Percentiles rank a stretch among this genome's conserved stretches.
These are phyloP conservation scores for Catharus ustulatus DNA, from an alignment of 2,797 vertebrate genomes.

Conservation along the genomic window DNA sequence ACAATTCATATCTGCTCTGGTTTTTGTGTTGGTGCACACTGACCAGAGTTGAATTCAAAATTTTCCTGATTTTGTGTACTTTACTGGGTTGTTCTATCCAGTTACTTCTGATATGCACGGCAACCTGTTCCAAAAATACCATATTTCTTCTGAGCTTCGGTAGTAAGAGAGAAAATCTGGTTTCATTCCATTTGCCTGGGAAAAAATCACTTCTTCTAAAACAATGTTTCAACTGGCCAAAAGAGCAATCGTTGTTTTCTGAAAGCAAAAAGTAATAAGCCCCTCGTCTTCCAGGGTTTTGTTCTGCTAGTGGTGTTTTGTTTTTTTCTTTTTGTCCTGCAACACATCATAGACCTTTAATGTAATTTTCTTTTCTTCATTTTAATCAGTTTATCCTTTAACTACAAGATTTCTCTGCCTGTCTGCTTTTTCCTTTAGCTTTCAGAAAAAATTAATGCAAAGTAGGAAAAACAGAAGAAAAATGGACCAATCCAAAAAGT, in stretches of 20 bases:
- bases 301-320: neutral
- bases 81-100: neutral
- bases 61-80: neutral
- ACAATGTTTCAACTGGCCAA: neutral
- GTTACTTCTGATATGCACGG: neutral
- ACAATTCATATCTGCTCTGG: neutral
- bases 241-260: neutral
- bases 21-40: neutral
- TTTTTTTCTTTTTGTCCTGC: neutral
- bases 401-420: constrained; percentile 11
- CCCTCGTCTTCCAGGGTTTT: neutral
- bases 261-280: neutral
- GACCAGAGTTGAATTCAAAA: neutral
- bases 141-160: neutral
- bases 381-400: constrained; percentile 54
- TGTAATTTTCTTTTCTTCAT: neutral
- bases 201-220: neutral
- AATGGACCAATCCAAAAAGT: neutral
- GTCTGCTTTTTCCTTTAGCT: neutral
- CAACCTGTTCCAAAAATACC: neutral
- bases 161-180: neutral
- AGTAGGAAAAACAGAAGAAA: neutral
- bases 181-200: neutral
- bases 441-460: constrained; percentile 41
- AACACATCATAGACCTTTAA: constrained; percentile 31